Evolutionary conservation across 2,797 vertebrate genomes (phyloP).

Genomic region (Florisuga fusca): DNA sequence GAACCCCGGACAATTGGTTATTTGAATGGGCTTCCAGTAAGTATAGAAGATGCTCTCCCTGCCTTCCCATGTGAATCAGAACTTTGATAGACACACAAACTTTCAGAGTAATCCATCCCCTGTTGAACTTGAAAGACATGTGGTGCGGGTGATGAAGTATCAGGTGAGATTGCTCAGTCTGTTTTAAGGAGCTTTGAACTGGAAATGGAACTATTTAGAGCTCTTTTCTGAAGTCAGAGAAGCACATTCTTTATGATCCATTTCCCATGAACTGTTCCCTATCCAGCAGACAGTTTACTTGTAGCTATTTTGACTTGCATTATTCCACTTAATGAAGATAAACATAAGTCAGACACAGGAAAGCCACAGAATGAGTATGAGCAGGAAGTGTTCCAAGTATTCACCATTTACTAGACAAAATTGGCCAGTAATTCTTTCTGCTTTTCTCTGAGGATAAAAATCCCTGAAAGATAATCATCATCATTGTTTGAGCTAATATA

Average conservation of each 20-base stretch:
- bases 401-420: constrained; percentile 63
- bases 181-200: constrained; percentile 53
- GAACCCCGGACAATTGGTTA: constrained; percentile 36
- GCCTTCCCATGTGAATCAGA: neutral
- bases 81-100: constrained; percentile 5
- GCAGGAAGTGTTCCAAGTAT: constrained; percentile 58
- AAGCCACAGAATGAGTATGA: constrained; percentile 58
- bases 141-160: constrained; percentile 18
- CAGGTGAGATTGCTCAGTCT: constrained; percentile 33
- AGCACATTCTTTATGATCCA: constrained; percentile 51
- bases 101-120: neutral
- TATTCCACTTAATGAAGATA: constrained; percentile 74
- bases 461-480: constrained; percentile 58
- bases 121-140: neutral
- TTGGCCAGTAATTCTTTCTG: constrained; percentile 60
- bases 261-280: constrained; percentile 66
- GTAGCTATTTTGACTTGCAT: constrained; percentile 73
- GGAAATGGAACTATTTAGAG: constrained; percentile 57
- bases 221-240: constrained; percentile 51
- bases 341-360: constrained; percentile 73
- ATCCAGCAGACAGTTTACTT: constrained; percentile 71
- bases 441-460: constrained; percentile 54
- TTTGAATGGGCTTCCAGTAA: neutral
- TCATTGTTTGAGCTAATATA: constrained; percentile 54
- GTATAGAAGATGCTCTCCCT: constrained; percentile 1